Evolutionary conservation across 2,797 vertebrate genomes (phyloP), one percentile per base, ranked within the genome.

Genomic region (Dallia pectoralis): DNA sequence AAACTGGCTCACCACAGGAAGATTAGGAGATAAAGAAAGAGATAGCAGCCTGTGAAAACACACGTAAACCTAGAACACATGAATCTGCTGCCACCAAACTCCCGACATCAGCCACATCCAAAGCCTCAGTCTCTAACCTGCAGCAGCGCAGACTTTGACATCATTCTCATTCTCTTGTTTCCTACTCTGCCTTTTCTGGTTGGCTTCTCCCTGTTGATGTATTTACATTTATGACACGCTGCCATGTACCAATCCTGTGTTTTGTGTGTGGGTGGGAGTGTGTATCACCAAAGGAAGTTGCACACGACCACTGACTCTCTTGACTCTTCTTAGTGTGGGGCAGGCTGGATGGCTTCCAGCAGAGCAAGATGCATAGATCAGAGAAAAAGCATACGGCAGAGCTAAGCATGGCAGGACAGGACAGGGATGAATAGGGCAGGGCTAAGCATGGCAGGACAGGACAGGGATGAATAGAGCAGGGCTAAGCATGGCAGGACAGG

Each of bases 1-100:
- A 81, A 91, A 87, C 89, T 88, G 81, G 81, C 82, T 79, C 83
- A 87, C 88, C 87, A 85, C 92, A 93, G 92, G 89, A 94, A 92
- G 93, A 91, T 91, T 88, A 87, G 79, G 67, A 64, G 66, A 44
- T 16, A 72, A 47, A 69, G 51, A 66, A 32, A 22, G 47, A 51
- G 73, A 87, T 80, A 86, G 86, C 87, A 86, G 86, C 86, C 84
- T 85, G 77, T 67, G 78, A 90, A 90, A 91, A 92, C 88, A 89
- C 75, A 78, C 86, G 85, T 85, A 90, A 88, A 91, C 88, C 81
- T 15, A 61, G 76, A 84, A 84, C 53, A 80, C 87, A 85, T 81
- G 87, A 88, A 87, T 77, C 83, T 83, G 81, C 85, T 81, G 85
- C 87, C 89, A 90, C 91, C 89, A 92, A 87, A 89, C 81, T 84